These are phyloP conservation scores for Sphenopsis melanotis DNA, from an alignment of 2,797 vertebrate species.

Conservation along the genomic window DNA sequence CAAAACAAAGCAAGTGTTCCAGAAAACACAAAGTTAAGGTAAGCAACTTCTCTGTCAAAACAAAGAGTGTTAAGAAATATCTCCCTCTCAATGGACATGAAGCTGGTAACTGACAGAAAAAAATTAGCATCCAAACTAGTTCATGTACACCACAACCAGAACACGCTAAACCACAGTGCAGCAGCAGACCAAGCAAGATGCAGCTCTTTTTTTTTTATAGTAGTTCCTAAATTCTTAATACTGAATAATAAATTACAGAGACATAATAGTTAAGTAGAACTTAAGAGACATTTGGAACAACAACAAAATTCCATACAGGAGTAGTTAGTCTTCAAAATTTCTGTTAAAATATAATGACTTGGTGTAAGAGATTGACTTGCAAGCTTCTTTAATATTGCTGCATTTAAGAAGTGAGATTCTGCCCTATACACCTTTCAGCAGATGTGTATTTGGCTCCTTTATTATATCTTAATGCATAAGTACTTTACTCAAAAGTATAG, in stretches of 20 bases:
- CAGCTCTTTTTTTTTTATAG: neutral
- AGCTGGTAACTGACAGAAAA: neutral
- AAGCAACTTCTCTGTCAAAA: neutral
- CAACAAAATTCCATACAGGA: neutral
- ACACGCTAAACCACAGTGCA: neutral
- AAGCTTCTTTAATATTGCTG: neutral
- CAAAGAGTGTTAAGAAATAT: neutral
- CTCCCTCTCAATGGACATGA: rapidly evolving
- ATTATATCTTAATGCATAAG: neutral
- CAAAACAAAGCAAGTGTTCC: neutral
- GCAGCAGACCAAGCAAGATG: neutral
- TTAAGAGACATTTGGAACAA: neutral
- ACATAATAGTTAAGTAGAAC: neutral
- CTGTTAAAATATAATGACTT: neutral
- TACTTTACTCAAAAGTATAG: neutral
- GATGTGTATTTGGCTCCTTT: neutral
- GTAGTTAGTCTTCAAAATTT: neutral
- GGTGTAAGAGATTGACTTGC: neutral
- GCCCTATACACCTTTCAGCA: neutral
- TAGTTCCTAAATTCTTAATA: neutral
- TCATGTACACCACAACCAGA: neutral
- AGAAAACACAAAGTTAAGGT: neutral
- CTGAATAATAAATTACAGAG: neutral
- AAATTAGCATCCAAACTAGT: neutral
- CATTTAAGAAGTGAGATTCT: neutral